Percentiles rank a stretch among this genome's conserved stretches.
Conservation (phyloP, 2,888 invertebrate genomes). For the Cheilosia vulpina region DNA sequence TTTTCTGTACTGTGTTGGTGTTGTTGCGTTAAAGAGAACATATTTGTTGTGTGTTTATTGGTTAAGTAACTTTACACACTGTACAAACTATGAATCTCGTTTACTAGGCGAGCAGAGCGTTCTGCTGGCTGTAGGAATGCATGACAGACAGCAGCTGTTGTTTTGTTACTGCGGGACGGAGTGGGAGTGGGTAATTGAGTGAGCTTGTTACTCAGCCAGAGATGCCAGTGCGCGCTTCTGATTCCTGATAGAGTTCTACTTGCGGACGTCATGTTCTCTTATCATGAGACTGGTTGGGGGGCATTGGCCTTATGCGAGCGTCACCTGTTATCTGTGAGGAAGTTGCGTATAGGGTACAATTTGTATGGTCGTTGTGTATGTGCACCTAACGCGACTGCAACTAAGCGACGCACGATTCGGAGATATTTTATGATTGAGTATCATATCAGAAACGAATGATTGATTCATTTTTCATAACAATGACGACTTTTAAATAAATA, state of each 20-base stretch:
- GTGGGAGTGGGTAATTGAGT: constrained; percentile 25
- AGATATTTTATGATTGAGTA: too few species aligned
- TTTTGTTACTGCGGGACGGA: too few species aligned
- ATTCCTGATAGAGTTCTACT: too few species aligned
- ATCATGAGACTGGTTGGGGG: neutral
- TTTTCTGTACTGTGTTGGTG: neutral
- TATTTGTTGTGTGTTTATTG: constrained; percentile 15
- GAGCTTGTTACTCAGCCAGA: constrained; percentile 20
- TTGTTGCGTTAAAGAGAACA: constrained; percentile 36
- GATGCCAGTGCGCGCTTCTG: neutral
- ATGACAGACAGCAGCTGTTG: neutral
- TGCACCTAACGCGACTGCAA: too few species aligned
- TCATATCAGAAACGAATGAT: too few species aligned
- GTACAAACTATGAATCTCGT: constrained; percentile 65
- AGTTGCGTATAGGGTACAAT: neutral
- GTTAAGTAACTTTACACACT: constrained; percentile 38
- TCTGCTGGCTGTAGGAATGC: constrained; percentile 22
- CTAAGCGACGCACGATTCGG: too few species aligned
- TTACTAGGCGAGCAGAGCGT: constrained; percentile 48
- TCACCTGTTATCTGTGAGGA: neutral
- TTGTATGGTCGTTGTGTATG: too few species aligned
- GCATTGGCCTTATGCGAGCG: neutral
- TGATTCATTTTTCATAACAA: too few species aligned
- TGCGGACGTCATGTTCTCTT: neutral
- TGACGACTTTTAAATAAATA: too few species aligned